Percentiles rank a stretch among this genome's conserved stretches.
Conservation (phyloP, 2,113 vertebrate species). For the Microtus oregoni region DNA sequence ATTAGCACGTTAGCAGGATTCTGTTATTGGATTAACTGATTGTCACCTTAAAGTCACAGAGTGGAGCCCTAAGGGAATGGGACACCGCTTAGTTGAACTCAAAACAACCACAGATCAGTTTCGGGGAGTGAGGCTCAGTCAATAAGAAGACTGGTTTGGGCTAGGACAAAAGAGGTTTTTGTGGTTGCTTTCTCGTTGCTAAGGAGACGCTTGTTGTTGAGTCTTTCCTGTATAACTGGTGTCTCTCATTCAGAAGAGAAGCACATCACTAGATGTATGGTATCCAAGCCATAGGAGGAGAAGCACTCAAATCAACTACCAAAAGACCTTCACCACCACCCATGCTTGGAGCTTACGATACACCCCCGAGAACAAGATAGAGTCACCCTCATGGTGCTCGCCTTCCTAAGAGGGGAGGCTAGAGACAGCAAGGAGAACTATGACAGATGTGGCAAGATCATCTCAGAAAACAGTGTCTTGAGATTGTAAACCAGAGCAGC, state of each 20-base stretch:
- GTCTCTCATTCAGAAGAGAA: neutral
- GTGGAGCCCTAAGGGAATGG: slow-evolving; percentile 24
- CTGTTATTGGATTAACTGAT: slow-evolving; percentile 78
- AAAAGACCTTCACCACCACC: neutral
- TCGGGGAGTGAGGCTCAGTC: neutral
- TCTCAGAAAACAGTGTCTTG: neutral
- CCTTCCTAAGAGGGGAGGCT: neutral
- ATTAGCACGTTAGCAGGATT: slow-evolving; percentile 74
- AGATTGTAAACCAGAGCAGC: neutral
- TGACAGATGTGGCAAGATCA: neutral
- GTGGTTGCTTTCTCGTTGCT: neutral
- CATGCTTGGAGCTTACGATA: neutral
- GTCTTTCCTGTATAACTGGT: neutral
- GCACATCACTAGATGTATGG: neutral
- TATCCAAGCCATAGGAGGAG: neutral
- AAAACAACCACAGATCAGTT: neutral
- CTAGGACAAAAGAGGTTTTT: neutral
- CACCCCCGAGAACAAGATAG: neutral
- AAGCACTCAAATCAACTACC: neutral
- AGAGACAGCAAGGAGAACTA: no score
- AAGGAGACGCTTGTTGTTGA: slow-evolving; percentile 28
- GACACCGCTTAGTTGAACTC: slow-evolving; percentile 24
- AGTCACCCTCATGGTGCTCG: neutral
- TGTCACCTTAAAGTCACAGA: slow-evolving; percentile 74
- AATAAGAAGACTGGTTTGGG: slow-evolving; percentile 21